Evolutionary conservation across 2,888 invertebrate species (phyloP).

Genomic region (Caenorhabditis sp.): DNA sequence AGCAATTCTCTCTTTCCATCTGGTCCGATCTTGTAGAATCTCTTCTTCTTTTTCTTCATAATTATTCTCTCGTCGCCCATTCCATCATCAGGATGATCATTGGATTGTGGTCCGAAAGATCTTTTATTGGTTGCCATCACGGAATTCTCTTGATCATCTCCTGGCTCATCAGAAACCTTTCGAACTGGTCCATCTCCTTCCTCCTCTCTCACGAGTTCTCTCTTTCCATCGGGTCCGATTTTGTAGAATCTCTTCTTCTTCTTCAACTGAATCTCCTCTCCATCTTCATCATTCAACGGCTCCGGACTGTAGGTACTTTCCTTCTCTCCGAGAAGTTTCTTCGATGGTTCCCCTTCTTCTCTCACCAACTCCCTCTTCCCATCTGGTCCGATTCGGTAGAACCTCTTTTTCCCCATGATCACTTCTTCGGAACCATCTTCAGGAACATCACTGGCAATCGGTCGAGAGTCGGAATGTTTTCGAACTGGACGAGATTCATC

Average conservation of each 20-base stretch:
- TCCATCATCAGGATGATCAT: background rate
- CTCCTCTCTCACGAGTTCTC: slow-evolving; percentile 21
- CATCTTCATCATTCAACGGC: slow-evolving; percentile 2
- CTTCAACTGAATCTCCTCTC: slow-evolving; percentile 12
- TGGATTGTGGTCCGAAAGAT: background rate
- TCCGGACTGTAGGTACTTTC: background rate
- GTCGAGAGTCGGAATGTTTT: background rate
- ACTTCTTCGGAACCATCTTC: background rate
- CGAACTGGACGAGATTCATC: background rate
- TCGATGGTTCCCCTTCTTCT: background rate
- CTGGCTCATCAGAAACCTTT: too few species aligned
- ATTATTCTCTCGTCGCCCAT: background rate
- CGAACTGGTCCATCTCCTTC: background rate
- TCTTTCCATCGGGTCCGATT: slow-evolving; percentile 31
- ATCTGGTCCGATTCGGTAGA: slow-evolving; percentile 16
- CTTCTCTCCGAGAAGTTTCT: background rate
- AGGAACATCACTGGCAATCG: background rate
- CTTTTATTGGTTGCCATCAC: slow-evolving; percentile 2
- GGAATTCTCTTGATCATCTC: background rate
- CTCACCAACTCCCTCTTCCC: slow-evolving; percentile 20
- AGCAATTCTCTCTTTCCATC: slow-evolving; percentile 17
- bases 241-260: slow-evolving; percentile 16
- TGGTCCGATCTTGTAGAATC: slow-evolving; percentile 21
- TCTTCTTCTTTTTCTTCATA: slow-evolving; percentile 15
- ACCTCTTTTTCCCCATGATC: slow-evolving; percentile 14